These are phyloP conservation scores for Chaetodon auriga DNA, from an alignment of 2,113 vertebrate genomes.

Conservation along the genomic window DNA sequence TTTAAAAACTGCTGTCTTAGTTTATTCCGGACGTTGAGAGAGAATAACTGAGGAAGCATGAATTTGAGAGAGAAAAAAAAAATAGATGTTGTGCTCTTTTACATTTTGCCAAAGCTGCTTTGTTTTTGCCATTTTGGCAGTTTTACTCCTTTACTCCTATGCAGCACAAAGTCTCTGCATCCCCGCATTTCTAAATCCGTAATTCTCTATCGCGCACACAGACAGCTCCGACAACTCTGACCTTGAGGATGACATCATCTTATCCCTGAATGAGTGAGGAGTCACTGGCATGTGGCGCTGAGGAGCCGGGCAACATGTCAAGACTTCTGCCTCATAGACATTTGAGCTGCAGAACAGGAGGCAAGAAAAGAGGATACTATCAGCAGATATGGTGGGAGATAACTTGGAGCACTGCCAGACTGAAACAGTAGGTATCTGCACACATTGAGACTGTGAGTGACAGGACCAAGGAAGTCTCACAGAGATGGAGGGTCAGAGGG, in stretches of 20 bases:
- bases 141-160: conserved; percentile 45
- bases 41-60: conserved; percentile 12
- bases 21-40: background rate
- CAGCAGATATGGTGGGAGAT: conserved; percentile 43
- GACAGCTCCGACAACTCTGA: conserved; percentile 98
- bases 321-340: conserved; percentile 38
- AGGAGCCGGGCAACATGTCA: conserved; percentile 34
- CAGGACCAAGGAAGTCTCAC: conserved; percentile 18
- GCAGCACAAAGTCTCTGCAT: conserved; percentile 24
- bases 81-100: background rate
- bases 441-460: conserved; percentile 35
- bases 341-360: conserved; percentile 39
- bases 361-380: conserved; percentile 16
- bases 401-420: conserved; percentile 62
- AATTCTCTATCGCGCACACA: conserved; percentile 83
- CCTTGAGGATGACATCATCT: conserved; percentile 98
- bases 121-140: conserved; percentile 42
- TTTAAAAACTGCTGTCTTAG: conserved; percentile 38
- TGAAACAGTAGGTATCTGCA: conserved; percentile 46
- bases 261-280: conserved; percentile 88
- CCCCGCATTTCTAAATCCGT: conserved; percentile 48
- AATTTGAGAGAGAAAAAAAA: conserved; percentile 8
- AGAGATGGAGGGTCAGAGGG: background rate
- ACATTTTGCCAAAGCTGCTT: conserved; percentile 17
- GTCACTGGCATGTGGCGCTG: background rate